Percentiles rank a stretch among this genome's conserved stretches.
These are phyloP conservation scores for Heloderma charlesbogerti DNA, from an alignment of 2,113 vertebrate species.

Conservation along the genomic window DNA sequence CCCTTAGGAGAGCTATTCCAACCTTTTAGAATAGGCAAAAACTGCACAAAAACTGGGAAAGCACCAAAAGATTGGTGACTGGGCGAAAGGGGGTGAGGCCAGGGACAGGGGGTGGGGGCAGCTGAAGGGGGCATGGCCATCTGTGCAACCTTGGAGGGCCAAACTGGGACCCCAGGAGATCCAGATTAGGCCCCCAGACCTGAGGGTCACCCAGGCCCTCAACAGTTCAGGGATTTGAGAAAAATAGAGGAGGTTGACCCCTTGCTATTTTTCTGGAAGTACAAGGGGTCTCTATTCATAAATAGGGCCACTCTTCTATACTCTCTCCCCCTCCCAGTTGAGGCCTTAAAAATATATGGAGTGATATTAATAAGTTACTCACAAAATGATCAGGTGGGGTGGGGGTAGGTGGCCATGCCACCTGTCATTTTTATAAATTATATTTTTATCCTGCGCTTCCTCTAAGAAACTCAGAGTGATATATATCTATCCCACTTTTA, in stretches of 20 bases:
- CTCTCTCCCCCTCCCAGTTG: not conserved
- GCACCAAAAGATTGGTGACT: too few relatives aligned
- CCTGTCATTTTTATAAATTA: not conserved
- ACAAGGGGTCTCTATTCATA: not conserved
- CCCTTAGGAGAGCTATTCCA: too few relatives aligned
- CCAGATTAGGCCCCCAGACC: too few relatives aligned
- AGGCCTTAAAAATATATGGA: not conserved
- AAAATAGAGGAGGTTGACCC: not conserved
- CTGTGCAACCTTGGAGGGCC: too few relatives aligned
- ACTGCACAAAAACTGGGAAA: too few relatives aligned
- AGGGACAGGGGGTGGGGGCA: too few relatives aligned
- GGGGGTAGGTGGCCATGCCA: not conserved
- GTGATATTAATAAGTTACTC: not conserved
- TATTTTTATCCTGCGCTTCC: not conserved
- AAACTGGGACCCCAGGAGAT: too few relatives aligned
- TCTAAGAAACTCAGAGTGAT: not conserved
- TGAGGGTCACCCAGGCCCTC: too few relatives aligned
- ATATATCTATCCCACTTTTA: not conserved
- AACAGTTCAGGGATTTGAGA: not conserved
- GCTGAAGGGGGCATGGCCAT: too few relatives aligned
- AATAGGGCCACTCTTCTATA: not conserved
- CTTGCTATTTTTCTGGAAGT: not conserved
- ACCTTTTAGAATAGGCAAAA: too few relatives aligned
- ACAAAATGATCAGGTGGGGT: not conserved
- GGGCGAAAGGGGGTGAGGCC: too few relatives aligned